Conservation (phyloP, 2,888 invertebrate genomes). For the Cyclophora albipunctata region DNA sequence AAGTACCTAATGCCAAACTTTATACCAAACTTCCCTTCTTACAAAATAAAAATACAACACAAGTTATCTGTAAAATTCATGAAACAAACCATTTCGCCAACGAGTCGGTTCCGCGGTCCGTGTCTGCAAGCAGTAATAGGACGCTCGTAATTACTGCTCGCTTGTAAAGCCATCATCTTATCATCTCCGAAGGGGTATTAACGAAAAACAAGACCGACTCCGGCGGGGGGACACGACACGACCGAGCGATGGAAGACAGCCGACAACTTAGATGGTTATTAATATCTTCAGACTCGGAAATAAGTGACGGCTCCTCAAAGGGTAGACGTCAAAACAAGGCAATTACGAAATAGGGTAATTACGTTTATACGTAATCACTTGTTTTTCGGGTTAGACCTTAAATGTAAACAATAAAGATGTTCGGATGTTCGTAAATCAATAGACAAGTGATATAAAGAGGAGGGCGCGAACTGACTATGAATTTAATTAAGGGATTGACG, state of each 20-base stretch:
- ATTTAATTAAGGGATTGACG: too few species aligned
- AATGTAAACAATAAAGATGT: too few species aligned
- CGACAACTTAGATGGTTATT: slow-evolving; percentile 66
- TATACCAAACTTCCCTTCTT: too few species aligned
- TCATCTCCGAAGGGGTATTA: slow-evolving; percentile 69
- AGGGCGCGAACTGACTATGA: too few species aligned
- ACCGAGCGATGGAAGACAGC: slow-evolving; percentile 52
- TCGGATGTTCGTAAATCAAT: too few species aligned
- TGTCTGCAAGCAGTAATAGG: slow-evolving; percentile 57
- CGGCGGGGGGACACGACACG: slow-evolving; percentile 20
- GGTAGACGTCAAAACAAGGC: slow-evolving; percentile 72
- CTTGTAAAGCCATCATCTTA: slow-evolving; percentile 73
- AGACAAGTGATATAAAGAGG: too few species aligned
- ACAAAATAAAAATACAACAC: too few species aligned
- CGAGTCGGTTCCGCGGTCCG: slow-evolving; percentile 38
- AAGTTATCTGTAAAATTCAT: slow-evolving; percentile 22
- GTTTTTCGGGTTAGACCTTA: slow-evolving; percentile 32
- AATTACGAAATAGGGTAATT: slow-evolving; percentile 71
- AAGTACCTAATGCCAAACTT: too few species aligned
- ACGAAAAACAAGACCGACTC: slow-evolving; percentile 55
- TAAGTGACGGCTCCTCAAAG: slow-evolving; percentile 64
- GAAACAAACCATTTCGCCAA: slow-evolving; percentile 40
- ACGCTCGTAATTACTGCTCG: slow-evolving; percentile 67
- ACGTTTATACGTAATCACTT: slow-evolving; percentile 62
- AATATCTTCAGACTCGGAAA: slow-evolving; percentile 68